Conservation (phyloP, 1,140 invertebrate genomes). For the Ylistrum balloti region DNA sequence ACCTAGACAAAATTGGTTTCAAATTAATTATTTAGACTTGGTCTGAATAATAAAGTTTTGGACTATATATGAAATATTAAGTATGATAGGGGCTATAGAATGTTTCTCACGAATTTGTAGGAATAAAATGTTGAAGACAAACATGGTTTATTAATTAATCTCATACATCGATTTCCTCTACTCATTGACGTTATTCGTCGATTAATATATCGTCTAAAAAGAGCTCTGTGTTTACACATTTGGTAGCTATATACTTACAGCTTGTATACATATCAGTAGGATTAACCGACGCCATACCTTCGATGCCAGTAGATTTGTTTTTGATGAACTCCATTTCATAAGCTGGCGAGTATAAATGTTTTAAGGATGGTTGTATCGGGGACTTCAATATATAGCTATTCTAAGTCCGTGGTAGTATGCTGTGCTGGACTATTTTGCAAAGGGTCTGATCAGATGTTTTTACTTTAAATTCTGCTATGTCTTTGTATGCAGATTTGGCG, state of each 20-base stretch:
- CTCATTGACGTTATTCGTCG: neutral
- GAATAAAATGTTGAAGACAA: neutral
- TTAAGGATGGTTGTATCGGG: too few relatives aligned
- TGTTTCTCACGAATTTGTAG: neutral
- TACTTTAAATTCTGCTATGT: too few relatives aligned
- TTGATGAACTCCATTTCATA: too few relatives aligned
- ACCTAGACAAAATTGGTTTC: constrained; percentile 34
- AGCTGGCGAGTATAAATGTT: too few relatives aligned
- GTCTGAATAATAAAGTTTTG: constrained; percentile 11
- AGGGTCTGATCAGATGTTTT: too few relatives aligned
- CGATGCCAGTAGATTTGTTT: too few relatives aligned
- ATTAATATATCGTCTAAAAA: neutral
- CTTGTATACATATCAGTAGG: neutral
- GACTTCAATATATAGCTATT: too few relatives aligned
- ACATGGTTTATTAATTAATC: neutral
- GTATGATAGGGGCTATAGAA: neutral
- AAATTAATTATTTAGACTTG: constrained; percentile 25
- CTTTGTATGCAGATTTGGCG: too few relatives aligned
- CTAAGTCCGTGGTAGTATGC: too few relatives aligned
- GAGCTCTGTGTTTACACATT: neutral
- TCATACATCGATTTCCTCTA: neutral
- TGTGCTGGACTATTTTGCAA: too few relatives aligned
- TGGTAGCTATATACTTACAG: neutral
- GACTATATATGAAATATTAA: constrained; percentile 7
- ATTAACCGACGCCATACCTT: neutral